These are phyloP conservation scores for Nesidiocoris tenuis DNA, from an alignment of 2,888 invertebrate species.

Conservation along the genomic window DNA sequence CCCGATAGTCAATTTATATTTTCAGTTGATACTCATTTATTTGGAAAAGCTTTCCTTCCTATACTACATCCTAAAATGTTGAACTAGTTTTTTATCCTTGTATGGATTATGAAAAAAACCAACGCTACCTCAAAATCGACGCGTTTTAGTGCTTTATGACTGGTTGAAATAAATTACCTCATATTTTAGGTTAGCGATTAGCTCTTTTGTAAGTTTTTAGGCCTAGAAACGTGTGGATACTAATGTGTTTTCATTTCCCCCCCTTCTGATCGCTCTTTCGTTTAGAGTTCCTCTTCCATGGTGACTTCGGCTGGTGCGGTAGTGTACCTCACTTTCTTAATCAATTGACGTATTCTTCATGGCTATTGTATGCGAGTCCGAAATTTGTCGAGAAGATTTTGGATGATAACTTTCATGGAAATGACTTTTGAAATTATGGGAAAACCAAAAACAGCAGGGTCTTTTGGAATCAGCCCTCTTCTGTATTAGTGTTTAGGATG, in stretches of 20 bases:
- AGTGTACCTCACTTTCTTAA: constrained; percentile 6
- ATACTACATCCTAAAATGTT: too few species aligned
- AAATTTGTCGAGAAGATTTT: not conserved
- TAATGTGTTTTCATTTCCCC: constrained; percentile 8
- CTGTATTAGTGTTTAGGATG: constrained; percentile 29
- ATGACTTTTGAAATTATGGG: constrained; percentile 32
- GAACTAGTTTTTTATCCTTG: not conserved
- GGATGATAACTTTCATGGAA: constrained; percentile 24
- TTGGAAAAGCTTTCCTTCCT: too few species aligned
- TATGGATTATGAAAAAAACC: constrained; percentile 28
- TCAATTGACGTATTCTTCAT: not conserved
- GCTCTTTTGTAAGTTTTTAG: not conserved
- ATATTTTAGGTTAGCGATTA: constrained; percentile 27
- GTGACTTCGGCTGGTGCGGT: not conserved
- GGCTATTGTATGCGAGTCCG: not conserved
- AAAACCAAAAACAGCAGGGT: constrained; percentile 42
- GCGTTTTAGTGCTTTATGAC: constrained; percentile 8
- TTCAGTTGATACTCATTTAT: too few species aligned
- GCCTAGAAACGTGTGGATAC: not conserved
- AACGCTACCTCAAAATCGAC: constrained; percentile 43
- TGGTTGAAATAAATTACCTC: constrained; percentile 26
- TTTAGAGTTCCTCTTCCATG: constrained; percentile 48
- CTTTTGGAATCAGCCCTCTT: constrained; percentile 39
- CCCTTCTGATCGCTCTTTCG: not conserved
- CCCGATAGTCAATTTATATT: too few species aligned